Evolutionary conservation across 2,888 invertebrate species (phyloP).

Genomic region (Andrena marginata): DNA sequence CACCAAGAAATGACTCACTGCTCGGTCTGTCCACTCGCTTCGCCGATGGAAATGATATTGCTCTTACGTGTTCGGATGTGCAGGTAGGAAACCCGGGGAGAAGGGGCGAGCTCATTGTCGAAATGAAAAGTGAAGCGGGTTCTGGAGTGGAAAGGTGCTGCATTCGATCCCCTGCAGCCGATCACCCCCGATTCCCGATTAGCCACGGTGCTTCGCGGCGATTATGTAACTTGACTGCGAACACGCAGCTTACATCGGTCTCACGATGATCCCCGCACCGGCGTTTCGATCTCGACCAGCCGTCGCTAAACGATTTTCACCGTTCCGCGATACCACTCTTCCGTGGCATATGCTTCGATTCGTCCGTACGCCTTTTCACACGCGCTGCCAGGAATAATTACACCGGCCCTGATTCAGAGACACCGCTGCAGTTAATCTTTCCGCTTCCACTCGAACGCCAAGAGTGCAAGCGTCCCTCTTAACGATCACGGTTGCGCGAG

Average conservation of each 20-base stretch:
- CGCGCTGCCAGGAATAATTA: conserved; percentile 3
- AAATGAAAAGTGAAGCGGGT: no score
- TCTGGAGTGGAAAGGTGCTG: conserved; percentile 16
- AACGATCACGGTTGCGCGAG: no score
- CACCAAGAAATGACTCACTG: conserved; percentile 36
- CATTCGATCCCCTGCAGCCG: conserved; percentile 8
- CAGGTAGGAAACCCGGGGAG: not conserved
- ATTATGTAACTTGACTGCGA: conserved; percentile 83
- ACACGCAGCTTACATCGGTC: conserved; percentile 82
- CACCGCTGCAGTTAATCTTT: no score
- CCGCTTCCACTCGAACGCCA: no score
- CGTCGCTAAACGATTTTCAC: conserved; percentile 75
- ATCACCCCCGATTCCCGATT: conserved; percentile 77
- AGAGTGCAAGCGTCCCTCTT: no score
- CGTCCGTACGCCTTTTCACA: conserved; percentile 35
- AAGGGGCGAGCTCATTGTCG: not conserved
- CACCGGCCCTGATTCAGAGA: not conserved
- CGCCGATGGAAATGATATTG: no score
- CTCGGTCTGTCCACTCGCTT: not conserved
- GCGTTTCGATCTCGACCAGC: conserved; percentile 67
- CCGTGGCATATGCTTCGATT: conserved; percentile 66
- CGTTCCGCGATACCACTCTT: conserved; percentile 53
- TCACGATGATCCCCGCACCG: conserved; percentile 80
- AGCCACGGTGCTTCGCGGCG: conserved; percentile 79
- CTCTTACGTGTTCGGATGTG: no score